phyloP scores from a whole-genome alignment of 2,888 invertebrate genomes.

The Drosophila neonasuta region DNA sequence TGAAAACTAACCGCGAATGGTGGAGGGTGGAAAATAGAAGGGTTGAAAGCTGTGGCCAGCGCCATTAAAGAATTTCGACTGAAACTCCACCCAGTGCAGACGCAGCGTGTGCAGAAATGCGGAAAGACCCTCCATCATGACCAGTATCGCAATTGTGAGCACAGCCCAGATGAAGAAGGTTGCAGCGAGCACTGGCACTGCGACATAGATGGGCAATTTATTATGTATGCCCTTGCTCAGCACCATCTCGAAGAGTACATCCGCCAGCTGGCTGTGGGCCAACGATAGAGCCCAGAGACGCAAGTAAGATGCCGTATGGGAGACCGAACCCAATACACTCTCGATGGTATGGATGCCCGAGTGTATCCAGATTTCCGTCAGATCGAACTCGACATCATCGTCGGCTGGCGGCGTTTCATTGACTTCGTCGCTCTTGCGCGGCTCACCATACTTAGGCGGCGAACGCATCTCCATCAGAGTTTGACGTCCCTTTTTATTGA shows the following conservation, averaged over 20 bases:
- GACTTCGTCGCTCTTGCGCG: background rate
- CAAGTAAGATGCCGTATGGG: conserved; percentile 98
- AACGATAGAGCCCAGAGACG: conserved; percentile 99
- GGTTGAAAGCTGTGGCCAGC: conserved; percentile 90
- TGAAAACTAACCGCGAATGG: conserved; percentile 38
- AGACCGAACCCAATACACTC: conserved; percentile 92
- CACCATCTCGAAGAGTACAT: conserved; percentile 97
- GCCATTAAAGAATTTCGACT: conserved; percentile 95
- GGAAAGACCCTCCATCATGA: conserved; percentile 99
- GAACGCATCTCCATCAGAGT: conserved; percentile 57
- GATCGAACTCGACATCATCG: conserved; percentile 47
- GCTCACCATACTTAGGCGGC: background rate
- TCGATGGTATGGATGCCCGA: conserved; percentile 84
- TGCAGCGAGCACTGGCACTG: conserved; percentile 88
- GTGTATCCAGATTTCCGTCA: conserved; percentile 78
- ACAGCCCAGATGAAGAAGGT: conserved; percentile 95
- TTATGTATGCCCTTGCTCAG: conserved; percentile 88
- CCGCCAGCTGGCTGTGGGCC: conserved; percentile 95
- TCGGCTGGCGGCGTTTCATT: background rate
- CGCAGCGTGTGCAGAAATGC: conserved; percentile 99
- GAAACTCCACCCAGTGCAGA: conserved; percentile 98
- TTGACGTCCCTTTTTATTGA: conserved; percentile 27
- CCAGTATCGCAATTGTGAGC: conserved; percentile 95
- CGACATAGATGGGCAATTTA: conserved; percentile 21
- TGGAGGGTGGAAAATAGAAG: conserved; percentile 87